phyloP scores from a whole-genome alignment of 2,888 invertebrate genomes.

The Pollenia angustigena region DNA sequence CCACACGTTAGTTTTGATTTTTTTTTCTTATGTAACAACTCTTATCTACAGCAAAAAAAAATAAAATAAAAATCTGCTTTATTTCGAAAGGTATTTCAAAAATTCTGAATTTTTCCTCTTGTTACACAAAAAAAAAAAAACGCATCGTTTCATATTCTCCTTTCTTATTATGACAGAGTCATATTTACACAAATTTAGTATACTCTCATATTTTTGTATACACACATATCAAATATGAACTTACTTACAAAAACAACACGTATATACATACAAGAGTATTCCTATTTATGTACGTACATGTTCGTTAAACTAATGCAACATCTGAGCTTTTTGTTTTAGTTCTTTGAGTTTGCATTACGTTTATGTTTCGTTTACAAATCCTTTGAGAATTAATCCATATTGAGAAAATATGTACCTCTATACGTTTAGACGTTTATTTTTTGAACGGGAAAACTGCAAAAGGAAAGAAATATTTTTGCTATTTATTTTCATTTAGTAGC shows the following conservation, averaged over 20 bases:
- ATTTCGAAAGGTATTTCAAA: no score
- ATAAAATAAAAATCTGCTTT: no score
- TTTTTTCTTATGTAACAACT: not conserved
- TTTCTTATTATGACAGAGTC: not conserved
- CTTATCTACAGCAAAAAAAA: no score
- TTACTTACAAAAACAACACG: not conserved
- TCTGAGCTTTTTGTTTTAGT: conserved; percentile 39
- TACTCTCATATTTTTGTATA: conserved; percentile 7
- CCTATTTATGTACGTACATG: not conserved
- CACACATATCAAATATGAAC: not conserved
- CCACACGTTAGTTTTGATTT: not conserved
- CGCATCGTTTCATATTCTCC: not conserved
- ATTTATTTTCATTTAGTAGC: no score
- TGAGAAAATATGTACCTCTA: not conserved
- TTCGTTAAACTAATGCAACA: conserved; percentile 6
- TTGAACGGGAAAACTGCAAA: not conserved
- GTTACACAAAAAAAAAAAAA: no score
- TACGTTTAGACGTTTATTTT: not conserved
- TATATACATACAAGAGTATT: not conserved
- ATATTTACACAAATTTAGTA: conserved; percentile 6
- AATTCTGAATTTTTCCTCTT: no score
- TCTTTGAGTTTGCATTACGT: conserved; percentile 32
- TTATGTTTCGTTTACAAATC: conserved; percentile 50
- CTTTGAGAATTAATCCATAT: conserved; percentile 39
- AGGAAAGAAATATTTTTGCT: not conserved